These are phyloP conservation scores for Dermochelys coriacea DNA, from an alignment of 2,797 vertebrate species.

Conservation along the genomic window DNA sequence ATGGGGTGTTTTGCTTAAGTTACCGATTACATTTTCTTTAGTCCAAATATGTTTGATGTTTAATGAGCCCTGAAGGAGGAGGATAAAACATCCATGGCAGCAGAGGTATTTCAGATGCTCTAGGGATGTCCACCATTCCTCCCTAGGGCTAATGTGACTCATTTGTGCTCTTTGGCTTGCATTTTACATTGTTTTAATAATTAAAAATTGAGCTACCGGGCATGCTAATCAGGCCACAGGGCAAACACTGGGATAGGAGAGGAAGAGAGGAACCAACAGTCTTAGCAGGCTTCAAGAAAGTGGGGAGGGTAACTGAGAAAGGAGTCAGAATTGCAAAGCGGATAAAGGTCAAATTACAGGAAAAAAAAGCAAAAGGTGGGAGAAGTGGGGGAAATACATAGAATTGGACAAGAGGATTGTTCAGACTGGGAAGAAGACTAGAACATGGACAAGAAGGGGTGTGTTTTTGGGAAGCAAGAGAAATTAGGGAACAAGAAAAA, in stretches of 20 bases:
- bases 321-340: not conserved
- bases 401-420: not conserved
- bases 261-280: not conserved
- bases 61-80: not conserved
- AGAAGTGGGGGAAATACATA: not conserved
- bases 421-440: not conserved
- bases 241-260: not conserved
- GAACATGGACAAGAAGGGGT: not conserved
- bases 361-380: not conserved
- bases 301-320: not conserved
- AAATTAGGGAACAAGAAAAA: not conserved
- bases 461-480: not conserved
- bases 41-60: no score
- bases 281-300: not conserved
- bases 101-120: not conserved
- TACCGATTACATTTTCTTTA: not conserved
- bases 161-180: not conserved
- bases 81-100: not conserved
- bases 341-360: not conserved
- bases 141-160: not conserved
- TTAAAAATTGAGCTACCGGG: not conserved
- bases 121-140: not conserved
- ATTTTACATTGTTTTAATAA: not conserved
- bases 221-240: not conserved
- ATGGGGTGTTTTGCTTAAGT: not conserved